A percentile compares a stretch with the other conserved stretches of the same genome.
Evolutionary conservation across 2,113 vertebrate species (phyloP).

Genomic region (Macaca nemestrina): DNA sequence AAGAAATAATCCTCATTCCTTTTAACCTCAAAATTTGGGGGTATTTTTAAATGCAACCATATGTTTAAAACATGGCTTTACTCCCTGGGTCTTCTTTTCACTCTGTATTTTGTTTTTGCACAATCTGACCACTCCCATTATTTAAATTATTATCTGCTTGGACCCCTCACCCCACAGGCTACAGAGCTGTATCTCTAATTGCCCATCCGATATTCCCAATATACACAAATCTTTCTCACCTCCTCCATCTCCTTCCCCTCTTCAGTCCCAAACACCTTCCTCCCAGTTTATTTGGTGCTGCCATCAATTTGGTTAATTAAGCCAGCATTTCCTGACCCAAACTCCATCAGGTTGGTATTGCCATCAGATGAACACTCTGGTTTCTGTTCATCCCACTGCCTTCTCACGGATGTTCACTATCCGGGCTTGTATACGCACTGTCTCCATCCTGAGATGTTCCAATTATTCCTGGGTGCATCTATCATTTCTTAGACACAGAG

Average conservation of each 20-base stretch:
- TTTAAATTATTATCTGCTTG: not conserved
- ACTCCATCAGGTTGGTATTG: not conserved
- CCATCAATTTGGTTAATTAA: not conserved
- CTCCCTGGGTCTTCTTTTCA: not conserved
- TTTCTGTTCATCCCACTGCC: not conserved
- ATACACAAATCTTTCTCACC: not conserved
- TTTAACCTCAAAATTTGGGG: not conserved
- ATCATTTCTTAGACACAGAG: not conserved
- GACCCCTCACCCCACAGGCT: not conserved
- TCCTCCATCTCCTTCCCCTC: not conserved
- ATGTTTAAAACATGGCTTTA: not conserved
- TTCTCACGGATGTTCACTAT: not conserved
- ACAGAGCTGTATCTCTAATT: not conserved
- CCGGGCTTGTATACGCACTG: not conserved
- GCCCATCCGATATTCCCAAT: not conserved
- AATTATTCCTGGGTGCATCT: not conserved
- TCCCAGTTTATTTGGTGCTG: not conserved
- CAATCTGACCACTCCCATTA: not conserved
- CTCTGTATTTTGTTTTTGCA: not conserved
- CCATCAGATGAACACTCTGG: not conserved
- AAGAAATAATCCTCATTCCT: not conserved
- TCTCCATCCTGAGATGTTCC: not conserved
- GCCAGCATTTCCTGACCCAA: not conserved
- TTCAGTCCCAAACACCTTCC: not conserved
- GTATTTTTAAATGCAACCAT: not conserved